A percentile compares a stretch with the other conserved stretches of the same genome.
Evolutionary conservation across 2,113 vertebrate genomes (phyloP).

Genomic region (Gobius niger): DNA sequence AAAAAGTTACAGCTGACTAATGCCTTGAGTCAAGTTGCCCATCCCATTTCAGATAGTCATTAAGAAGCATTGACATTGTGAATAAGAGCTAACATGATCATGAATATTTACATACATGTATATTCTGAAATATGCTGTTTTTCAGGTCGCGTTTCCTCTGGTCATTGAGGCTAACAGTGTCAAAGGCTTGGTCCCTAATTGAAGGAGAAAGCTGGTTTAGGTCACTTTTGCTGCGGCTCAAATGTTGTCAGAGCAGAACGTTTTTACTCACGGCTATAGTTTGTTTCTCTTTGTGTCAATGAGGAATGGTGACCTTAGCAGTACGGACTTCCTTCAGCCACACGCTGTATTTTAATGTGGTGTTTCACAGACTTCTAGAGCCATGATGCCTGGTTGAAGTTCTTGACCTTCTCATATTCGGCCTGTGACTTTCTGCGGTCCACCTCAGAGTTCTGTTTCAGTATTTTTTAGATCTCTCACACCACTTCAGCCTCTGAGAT

Average conservation of each 20-base stretch:
- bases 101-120: too few species aligned
- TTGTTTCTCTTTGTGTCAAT: constrained; percentile 20
- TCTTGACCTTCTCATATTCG: constrained; percentile 71
- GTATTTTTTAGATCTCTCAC: constrained; percentile 52
- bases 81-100: too few species aligned
- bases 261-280: constrained; percentile 14
- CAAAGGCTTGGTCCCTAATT: neutral
- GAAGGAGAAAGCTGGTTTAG: neutral
- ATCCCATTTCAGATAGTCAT: too few species aligned
- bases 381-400: constrained; percentile 55
- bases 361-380: constrained; percentile 52
- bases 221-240: neutral
- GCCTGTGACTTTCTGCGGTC: constrained; percentile 59
- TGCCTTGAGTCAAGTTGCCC: too few species aligned
- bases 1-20: too few species aligned
- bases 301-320: constrained; percentile 29
- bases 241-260: neutral
- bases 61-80: too few species aligned
- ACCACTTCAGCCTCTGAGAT: constrained; percentile 45
- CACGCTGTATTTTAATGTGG: constrained; percentile 44
- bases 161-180: neutral
- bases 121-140: too few species aligned
- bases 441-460: constrained; percentile 64
- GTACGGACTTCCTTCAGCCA: constrained; percentile 34
- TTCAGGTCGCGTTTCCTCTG: too few species aligned